Conservation (phyloP, 2,113 vertebrate species). For the Centropristis striata region DNA sequence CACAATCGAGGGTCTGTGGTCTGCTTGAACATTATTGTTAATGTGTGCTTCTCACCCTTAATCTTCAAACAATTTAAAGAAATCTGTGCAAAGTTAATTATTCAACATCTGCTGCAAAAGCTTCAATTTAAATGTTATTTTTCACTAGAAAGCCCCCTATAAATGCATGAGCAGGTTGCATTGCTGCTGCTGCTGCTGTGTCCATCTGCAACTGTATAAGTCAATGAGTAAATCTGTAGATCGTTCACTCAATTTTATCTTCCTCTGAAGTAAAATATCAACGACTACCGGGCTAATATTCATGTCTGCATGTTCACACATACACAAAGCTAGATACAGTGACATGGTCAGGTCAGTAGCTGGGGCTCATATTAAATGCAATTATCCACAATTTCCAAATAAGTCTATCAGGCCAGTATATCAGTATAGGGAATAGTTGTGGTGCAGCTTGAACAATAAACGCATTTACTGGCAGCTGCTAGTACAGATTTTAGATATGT, state of each 20-base stretch:
- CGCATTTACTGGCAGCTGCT: background rate
- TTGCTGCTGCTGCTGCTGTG: background rate
- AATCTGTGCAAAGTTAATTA: background rate
- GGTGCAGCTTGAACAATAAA: slow-evolving; percentile 11
- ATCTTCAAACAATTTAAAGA: background rate
- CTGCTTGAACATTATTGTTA: background rate
- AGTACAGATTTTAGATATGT: background rate
- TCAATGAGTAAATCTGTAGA: background rate
- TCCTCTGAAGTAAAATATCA: background rate
- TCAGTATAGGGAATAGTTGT: slow-evolving; percentile 15
- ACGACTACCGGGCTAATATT: too few species aligned
- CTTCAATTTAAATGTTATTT: background rate
- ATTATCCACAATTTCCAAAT: slow-evolving; percentile 21
- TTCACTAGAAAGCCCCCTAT: background rate
- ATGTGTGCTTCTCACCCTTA: background rate
- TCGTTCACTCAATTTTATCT: background rate
- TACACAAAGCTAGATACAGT: background rate
- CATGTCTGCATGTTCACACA: background rate
- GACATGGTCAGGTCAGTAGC: slow-evolving; percentile 1
- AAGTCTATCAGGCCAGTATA: slow-evolving; percentile 1
- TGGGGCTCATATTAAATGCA: slow-evolving; percentile 14
- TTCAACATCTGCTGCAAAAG: background rate
- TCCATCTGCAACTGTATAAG: background rate
- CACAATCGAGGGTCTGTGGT: slow-evolving; percentile 13
- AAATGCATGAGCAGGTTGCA: background rate